Evolutionary conservation across 2,113 vertebrate species (phyloP), one percentile per base, ranked within the genome.

Genomic region (Phylloscopus whistleri): DNA sequence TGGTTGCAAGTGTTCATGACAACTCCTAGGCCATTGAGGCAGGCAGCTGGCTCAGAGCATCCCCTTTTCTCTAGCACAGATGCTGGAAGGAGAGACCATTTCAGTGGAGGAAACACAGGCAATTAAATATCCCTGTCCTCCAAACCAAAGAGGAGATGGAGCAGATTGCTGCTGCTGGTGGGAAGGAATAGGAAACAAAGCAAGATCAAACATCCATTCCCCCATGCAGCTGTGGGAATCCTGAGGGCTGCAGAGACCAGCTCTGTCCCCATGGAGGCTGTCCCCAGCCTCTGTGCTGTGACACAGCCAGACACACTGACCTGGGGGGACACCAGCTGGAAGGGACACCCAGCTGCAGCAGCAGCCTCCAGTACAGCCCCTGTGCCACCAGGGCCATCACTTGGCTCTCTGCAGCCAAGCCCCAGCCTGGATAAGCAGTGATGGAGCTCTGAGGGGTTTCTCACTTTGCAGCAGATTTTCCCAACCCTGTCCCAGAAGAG

Each of bases 141-240:
- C 24, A 66, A 79, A 60, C 1, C 2, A 16, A 56, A 43, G 31
- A 55, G 33, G 41, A 27, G 27, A n/a, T 0, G 0, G 51, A 84
- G 63, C 67, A 73, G 59, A n/a, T 70, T 70, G 21, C 62, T 22
- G 6, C 55, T n/a, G 28, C 22, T 14, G 8, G 14, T 49, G 53
- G 27, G 59, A 84, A 62, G 21, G 20, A 62, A 68, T 0, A 53
- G 22, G 37, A 83, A 14, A 23, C 18, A 66, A 52, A 79, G 22
- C 19, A 26, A 67, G 37, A 49, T 24, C 2, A 2, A 58, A 33
- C 9, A 21, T 10, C 18, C 63, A 68, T 44, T 23, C 6, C 10
- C 44, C 49, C 44, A 2, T 2, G 1, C 0, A 5, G 66, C 0
- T 1, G 24, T 19, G n/a, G 67, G 56, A 22, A 14, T 44, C 37